Evolutionary conservation across 2,888 invertebrate genomes (phyloP).

Genomic region (Alloscopus bannaensis): DNA sequence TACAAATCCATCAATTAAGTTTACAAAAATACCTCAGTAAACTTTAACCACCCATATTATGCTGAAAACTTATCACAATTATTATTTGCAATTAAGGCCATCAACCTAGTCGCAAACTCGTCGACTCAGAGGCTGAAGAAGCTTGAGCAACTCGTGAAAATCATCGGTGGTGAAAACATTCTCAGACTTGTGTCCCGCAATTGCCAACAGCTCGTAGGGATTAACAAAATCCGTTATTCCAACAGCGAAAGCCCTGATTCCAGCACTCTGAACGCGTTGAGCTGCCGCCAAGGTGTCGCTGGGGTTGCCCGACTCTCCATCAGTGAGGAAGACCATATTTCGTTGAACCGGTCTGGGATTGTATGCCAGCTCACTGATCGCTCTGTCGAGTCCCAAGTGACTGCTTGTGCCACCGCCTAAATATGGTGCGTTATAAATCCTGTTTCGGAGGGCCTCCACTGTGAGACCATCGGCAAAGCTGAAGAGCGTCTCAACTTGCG

Average conservation of each 20-base stretch:
- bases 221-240: slow-evolving; percentile 22
- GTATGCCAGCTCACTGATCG: background rate
- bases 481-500: background rate
- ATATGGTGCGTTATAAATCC: slow-evolving; percentile 14
- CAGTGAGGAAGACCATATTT: slow-evolving; percentile 45
- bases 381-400: slow-evolving; percentile 8
- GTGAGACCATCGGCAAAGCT: background rate
- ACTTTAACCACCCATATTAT: no score
- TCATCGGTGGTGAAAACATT: slow-evolving; percentile 27
- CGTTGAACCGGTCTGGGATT: slow-evolving; percentile 8
- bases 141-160: slow-evolving; percentile 6
- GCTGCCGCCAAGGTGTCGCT: background rate
- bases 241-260: slow-evolving; percentile 25
- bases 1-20: no score
- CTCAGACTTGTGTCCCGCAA: slow-evolving; percentile 1
- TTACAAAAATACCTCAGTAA: no score
- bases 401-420: background rate
- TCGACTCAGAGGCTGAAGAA: slow-evolving; percentile 14
- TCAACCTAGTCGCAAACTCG: background rate
- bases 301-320: slow-evolving; percentile 17
- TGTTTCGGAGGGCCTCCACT: slow-evolving; percentile 13
- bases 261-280: background rate
- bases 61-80: no score
- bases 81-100: no score
- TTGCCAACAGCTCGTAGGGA: slow-evolving; percentile 5